Evolutionary conservation across 53 echinoderm and acorn worm genomes (phyloP).

Genomic region (Holothuria leucospilota): DNA sequence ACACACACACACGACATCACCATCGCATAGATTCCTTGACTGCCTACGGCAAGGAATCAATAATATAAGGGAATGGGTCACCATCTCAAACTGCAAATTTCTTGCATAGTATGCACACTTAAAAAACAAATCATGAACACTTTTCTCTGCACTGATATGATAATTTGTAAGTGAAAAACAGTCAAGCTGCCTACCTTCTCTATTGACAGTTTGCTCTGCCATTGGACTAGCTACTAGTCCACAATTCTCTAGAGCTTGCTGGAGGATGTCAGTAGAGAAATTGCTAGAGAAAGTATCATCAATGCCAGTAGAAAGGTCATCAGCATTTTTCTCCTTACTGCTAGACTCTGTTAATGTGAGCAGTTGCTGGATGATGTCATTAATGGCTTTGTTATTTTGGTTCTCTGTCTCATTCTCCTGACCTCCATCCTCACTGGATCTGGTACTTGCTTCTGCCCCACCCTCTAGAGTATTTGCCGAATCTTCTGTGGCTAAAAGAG

Average conservation of each 20-base stretch:
- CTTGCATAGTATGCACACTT: too few relatives aligned
- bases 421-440: neutral
- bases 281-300: slow-evolving; percentile 64
- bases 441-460: neutral
- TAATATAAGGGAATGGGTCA: too few relatives aligned
- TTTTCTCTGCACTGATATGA: too few relatives aligned
- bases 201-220: slow-evolving; percentile 1
- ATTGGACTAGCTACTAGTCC: slow-evolving; percentile 56
- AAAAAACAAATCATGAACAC: too few relatives aligned
- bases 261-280: slow-evolving; percentile 86
- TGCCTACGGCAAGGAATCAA: too few relatives aligned
- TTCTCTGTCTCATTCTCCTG: neutral
- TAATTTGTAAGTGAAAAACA: neutral
- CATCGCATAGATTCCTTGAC: too few relatives aligned
- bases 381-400: slow-evolving; percentile 59
- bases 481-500: too few relatives aligned
- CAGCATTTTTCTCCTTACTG: slow-evolving; percentile 10
- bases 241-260: slow-evolving; percentile 92
- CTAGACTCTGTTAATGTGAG: slow-evolving; percentile 69
- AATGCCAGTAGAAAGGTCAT: slow-evolving; percentile 51
- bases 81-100: too few relatives aligned
- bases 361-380: slow-evolving; percentile 81
- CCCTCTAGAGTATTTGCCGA: too few relatives aligned
- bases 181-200: neutral
- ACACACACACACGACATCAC: too few relatives aligned